Base-by-base conservation (phyloP, 2,888 invertebrate species). In the Corbicula japonica region DNA sequence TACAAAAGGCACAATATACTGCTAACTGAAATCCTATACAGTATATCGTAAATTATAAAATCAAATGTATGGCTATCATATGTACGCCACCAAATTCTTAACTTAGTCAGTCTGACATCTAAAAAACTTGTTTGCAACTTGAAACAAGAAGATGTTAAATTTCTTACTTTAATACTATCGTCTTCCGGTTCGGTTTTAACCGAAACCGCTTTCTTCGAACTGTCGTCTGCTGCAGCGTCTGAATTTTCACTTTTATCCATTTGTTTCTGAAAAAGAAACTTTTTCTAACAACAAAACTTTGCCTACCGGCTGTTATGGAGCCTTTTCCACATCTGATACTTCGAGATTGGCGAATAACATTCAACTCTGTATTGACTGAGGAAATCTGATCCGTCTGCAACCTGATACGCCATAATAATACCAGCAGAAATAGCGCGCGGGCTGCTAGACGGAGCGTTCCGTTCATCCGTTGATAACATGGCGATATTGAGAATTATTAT, bases 291-390 rank as follows among this genome's bases (percentile, higher is more conserved):
- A 66, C 38, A 66, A 71, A 52, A 66, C 46, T 56, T 72, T 63
- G 44, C 73, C 74, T 66, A 74, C 74, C 74, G 74, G 50, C 56
- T 65, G 65, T 30, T 32, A 69, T 48, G 60, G 41, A 61, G 60
- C 41, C 60, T 21, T 21, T 52, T 66, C 58, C 68, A 38, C 62
- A 69, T 58, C 69, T 70, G 65, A 76, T 76, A 70, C 65, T 50
- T 21, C 54, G 52, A 74, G 65, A 66, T 74, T 38, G 52, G 58
- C 50, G 74, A 61, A 66, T 74, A 66, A 50, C 66, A 70, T 65
- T 71, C 71, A 65, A 50, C 68, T 63, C 70, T 46, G 56, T 79
- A 79, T 79, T 79, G 79, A 79, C 79, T 79, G 73, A n/a, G 35
- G 79, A 66, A 79, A 79, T 41, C 41, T 18, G 79, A 79, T 70